These are phyloP conservation scores for Eulemur macaco DNA, from an alignment of 2,113 vertebrate genomes.

Conservation along the genomic window DNA sequence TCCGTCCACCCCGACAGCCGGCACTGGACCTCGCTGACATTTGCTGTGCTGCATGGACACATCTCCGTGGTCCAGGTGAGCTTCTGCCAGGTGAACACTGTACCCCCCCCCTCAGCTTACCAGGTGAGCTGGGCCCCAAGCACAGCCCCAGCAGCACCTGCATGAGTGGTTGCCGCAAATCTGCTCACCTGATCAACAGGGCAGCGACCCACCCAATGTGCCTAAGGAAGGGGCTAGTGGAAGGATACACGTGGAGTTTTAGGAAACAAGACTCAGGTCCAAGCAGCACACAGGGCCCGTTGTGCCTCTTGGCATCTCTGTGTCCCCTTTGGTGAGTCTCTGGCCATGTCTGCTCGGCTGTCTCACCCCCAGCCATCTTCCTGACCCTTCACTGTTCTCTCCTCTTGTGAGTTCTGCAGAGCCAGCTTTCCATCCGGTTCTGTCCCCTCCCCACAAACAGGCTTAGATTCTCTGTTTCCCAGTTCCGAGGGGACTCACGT, in stretches of 20 bases:
- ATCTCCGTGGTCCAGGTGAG: constrained; percentile 97
- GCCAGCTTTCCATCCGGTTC: not conserved
- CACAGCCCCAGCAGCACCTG: not conserved
- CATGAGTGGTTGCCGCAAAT: not conserved
- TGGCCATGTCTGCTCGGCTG: fast-evolving
- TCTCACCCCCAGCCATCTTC: not conserved
- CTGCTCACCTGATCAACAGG: not conserved
- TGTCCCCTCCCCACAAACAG: not conserved
- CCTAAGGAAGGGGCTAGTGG: not conserved
- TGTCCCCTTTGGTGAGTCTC: not conserved
- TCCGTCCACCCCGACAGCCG: constrained; percentile 97
- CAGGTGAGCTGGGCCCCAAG: not conserved
- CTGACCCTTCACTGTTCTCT: not conserved
- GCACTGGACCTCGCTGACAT: constrained; percentile 95
- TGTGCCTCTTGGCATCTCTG: not conserved
- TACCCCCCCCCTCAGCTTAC: not conserved
- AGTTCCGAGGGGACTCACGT: not conserved
- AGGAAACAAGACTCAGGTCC: not conserved
- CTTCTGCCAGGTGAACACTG: fast-evolving
- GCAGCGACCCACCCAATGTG: not conserved
- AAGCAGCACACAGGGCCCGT: not conserved
- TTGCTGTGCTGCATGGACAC: constrained; percentile 95
- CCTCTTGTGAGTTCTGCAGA: not conserved
- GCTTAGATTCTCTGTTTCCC: not conserved
- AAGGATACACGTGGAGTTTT: not conserved